Base-by-base conservation (phyloP, 37 sponge, comb jelly and placozoan species). In the Haliclona indistincta region DNA sequence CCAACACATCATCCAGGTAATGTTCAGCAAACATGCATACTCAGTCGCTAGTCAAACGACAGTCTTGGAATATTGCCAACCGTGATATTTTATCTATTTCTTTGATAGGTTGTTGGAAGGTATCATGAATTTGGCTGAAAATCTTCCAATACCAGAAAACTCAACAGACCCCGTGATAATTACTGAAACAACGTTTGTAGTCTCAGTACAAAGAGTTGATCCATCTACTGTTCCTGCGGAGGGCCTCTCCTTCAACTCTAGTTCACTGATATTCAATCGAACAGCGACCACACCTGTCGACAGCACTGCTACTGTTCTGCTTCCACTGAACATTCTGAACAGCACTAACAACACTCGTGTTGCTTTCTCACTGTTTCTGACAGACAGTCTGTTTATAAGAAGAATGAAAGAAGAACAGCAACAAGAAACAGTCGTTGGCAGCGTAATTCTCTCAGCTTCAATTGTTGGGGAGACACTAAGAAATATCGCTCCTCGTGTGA, bases 161-260 rank as follows among this genome's bases (percentile, higher is more conserved):
- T 10, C 58, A 43, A 45, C 58, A 36, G 30, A 54, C 23, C 60
- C 60, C 7, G 64, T 43, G 19, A 29, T 54, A 3, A 63, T 75
- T 40, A 25, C 76, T 2, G 28, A 43, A 2, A 40, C 29, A 1
- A 42, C 78, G 25, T 77, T 77, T 67, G 68, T 67, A n/a, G 60
- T 77, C 2, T 67, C 56, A 38, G 63, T 77, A 0, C 78, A 52
- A 15, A 40, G 67, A 34, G 68, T 75, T n/a, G 64, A 75, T 23
- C 64, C 64, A 45, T 44, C 7, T 23, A 10, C 11, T 13, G 58
- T 75, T 39, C 10, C 10, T 26, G 76, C 8, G 13, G 13, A 13
- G 8, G 49, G 49, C 13, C 49, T 17, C 8, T 17, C 8, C 49
- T 47, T 47, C 13, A 47, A 47, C 49, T 47, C 13, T 47, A 17